Base-by-base conservation (phyloP, 2,113 vertebrate genomes). In the Phocoena phocoena region DNA sequence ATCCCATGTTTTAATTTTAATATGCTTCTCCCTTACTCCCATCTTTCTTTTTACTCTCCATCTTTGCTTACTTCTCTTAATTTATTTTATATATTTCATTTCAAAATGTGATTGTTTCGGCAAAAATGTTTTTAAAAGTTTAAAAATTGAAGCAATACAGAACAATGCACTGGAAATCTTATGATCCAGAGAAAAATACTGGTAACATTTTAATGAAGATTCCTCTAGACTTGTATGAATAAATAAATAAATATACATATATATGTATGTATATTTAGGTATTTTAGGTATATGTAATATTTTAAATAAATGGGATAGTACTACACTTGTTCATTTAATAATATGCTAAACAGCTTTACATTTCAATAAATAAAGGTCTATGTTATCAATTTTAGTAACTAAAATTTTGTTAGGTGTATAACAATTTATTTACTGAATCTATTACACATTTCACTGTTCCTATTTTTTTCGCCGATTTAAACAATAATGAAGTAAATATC, bases 71-170 rank as follows among this genome's bases (percentile, higher is more conserved):
- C 6, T 73, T 94, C 47, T 89, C 20, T 91, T 80, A 55, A 36
- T 83, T 92, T 53, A 11, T 31, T 94, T 60, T 55, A 88, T 71
- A 4, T 44, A 58, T 83, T 68, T 83, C 23, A 53, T 6, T 87
- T 74, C 36, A 77, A 91, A 88, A 50, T 86, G 13, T 77, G 20
- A 77, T 68, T 55, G 7, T 73, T 94, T 92, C 11, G 36, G 47
- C 38, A 95, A 95, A 93, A 77, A 21, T 41, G 1, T 5, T 33
- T 23, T n/a, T 7, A 62, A 63, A 73, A 28, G 17, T 81, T 53
- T 47, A 83, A 81, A 96, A 96, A 92, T 55, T 14, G 31, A 92
- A 92, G 31, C 38, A 67, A 60, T 41, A 44, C 12, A 41, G 67
- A 85, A 62, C 80, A 85, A 41, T 63, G 28, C 6, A 50, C 6